phyloP scores from a whole-genome alignment of 1,140 invertebrate genomes.

The Trachymyrmex cornetzi region DNA sequence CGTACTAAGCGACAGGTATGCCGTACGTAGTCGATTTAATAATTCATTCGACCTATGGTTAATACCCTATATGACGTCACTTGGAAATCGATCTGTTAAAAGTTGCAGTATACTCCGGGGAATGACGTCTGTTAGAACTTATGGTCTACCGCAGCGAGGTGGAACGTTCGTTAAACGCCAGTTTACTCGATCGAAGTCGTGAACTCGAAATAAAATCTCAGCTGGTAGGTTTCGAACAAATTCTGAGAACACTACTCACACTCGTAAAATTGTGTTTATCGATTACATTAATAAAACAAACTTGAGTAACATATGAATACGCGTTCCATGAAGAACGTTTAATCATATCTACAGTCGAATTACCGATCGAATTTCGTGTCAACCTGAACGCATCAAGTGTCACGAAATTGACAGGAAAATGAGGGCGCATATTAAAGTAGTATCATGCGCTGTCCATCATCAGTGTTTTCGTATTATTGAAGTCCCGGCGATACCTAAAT shows the following conservation, averaged over 20 bases:
- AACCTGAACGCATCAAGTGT: constrained; percentile 47
- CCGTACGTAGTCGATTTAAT: constrained; percentile 62
- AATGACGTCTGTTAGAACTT: constrained; percentile 80
- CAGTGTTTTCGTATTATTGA: constrained; percentile 34
- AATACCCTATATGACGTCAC: constrained; percentile 80
- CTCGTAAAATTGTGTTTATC: constrained; percentile 40
- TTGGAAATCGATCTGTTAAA: constrained; percentile 80
- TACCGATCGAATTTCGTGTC: constrained; percentile 46
- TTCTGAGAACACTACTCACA: not conserved
- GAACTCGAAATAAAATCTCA: constrained; percentile 59
- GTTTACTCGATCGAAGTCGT: constrained; percentile 62
- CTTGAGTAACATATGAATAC: not conserved
- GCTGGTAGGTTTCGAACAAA: not conserved
- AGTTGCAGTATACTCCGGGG: constrained; percentile 77
- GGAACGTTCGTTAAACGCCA: constrained; percentile 60
- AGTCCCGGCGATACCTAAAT: constrained; percentile 24
- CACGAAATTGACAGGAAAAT: constrained; percentile 58
- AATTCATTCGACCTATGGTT: constrained; percentile 72
- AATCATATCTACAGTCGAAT: constrained; percentile 45
- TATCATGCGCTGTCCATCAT: constrained; percentile 54
- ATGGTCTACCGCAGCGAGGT: constrained; percentile 61
- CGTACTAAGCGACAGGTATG: constrained; percentile 45
- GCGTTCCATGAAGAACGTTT: not conserved
- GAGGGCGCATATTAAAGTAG: constrained; percentile 47
- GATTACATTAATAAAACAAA: constrained; percentile 53